phyloP scores from a whole-genome alignment of 2,113 vertebrate species.

The Phocoena sinus region DNA sequence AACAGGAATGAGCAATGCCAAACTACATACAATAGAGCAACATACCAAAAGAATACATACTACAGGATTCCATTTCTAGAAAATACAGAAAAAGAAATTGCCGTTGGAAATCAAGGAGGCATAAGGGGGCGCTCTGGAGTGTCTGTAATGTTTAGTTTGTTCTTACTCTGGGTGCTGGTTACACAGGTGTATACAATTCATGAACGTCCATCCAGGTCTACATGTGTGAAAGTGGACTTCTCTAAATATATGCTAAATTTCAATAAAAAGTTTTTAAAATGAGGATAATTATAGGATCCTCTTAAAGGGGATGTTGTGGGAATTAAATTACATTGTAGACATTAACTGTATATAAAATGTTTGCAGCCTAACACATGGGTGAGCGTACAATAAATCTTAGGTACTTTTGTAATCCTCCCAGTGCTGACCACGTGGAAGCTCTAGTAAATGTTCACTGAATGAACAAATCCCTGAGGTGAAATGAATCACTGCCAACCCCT shows the following conservation, averaged over 20 bases:
- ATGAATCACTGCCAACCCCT: background rate
- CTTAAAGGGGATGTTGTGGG: background rate
- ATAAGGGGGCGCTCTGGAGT: background rate
- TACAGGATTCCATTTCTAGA: background rate
- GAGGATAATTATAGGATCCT: constrained; percentile 25
- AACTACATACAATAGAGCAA: background rate
- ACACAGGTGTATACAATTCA: background rate
- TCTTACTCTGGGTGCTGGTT: background rate
- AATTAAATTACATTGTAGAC: background rate
- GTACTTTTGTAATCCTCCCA: background rate
- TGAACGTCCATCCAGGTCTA: background rate
- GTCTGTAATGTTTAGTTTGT: background rate
- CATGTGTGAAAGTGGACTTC: background rate
- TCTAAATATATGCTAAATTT: background rate
- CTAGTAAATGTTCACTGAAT: background rate
- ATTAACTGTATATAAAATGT: constrained; percentile 16
- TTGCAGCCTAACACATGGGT: background rate
- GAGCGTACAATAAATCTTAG: background rate
- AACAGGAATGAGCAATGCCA: background rate
- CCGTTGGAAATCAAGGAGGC: background rate
- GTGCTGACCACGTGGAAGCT: background rate
- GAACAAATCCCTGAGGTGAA: background rate
- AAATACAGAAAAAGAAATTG: background rate
- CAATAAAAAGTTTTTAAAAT: background rate
- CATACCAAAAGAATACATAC: background rate